Conservation (phyloP, 2,888 invertebrate species). For the Dryomyza anilis region DNA sequence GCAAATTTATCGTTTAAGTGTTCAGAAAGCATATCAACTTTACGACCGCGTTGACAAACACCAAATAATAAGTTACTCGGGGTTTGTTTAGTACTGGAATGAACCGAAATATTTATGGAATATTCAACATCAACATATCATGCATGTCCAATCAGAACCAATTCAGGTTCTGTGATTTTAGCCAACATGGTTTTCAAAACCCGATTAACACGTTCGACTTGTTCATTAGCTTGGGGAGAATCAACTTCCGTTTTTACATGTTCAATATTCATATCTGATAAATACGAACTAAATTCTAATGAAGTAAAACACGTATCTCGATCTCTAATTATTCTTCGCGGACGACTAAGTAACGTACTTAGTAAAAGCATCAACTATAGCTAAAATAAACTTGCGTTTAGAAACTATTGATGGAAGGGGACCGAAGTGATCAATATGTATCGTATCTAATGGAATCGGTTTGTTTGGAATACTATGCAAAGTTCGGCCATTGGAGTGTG, state of each 20-base stretch:
- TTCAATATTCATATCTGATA: not conserved
- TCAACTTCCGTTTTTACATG: conserved; percentile 2
- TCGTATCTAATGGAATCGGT: conserved; percentile 24
- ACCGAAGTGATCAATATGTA: too few relatives aligned
- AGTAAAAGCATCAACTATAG: too few relatives aligned
- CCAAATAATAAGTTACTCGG: not conserved
- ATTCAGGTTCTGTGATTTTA: not conserved
- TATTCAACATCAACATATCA: not conserved
- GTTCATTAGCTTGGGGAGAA: conserved; percentile 9
- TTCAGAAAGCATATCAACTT: not conserved
- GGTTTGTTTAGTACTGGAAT: not conserved
- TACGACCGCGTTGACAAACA: not conserved
- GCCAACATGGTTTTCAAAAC: conserved; percentile 1
- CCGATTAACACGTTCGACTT: conserved; percentile 6
- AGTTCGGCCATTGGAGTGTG: not conserved
- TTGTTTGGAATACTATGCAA: conserved; percentile 22
- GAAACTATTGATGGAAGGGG: too few relatives aligned
- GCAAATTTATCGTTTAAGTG: not conserved
- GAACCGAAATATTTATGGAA: conserved; percentile 2
- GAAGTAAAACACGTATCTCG: conserved; percentile 27
- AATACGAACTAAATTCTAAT: not conserved
- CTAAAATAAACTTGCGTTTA: too few relatives aligned
- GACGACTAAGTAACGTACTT: conserved; percentile 22
- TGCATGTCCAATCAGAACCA: not conserved
- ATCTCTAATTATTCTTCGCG: conserved; percentile 8